A percentile compares a stretch with the other conserved stretches of the same genome.
Evolutionary conservation across 2,888 invertebrate species (phyloP).

Genomic region (Dynastes tityus): DNA sequence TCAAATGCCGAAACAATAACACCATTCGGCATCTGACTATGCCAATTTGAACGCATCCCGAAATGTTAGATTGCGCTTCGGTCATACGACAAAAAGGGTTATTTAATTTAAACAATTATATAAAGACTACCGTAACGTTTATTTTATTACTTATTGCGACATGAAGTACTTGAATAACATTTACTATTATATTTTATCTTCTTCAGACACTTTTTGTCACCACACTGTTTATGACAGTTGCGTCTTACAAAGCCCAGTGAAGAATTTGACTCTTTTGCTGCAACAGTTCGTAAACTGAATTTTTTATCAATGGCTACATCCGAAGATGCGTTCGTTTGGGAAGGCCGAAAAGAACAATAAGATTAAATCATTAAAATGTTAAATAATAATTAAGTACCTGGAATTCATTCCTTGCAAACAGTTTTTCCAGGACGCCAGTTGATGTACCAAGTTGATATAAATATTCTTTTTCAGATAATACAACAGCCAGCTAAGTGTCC

Average conservation of each 20-base stretch:
- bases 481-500: slow-evolving; percentile 15
- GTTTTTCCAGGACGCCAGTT: slow-evolving; percentile 46
- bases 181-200: slow-evolving; percentile 44
- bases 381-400: slow-evolving; percentile 16
- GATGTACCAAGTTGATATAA: slow-evolving; percentile 48
- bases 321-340: not conserved
- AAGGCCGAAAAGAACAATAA: not conserved
- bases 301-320: not conserved
- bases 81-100: not conserved
- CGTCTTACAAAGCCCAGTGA: not conserved
- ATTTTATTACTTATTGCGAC: slow-evolving; percentile 27
- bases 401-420: slow-evolving; percentile 46
- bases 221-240: not conserved
- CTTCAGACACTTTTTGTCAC: not conserved
- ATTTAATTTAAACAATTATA: not conserved
- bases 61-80: not conserved
- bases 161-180: slow-evolving; percentile 32
- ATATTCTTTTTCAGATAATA: slow-evolving; percentile 49
- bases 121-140: not conserved
- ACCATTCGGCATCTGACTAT: too few relatives aligned
- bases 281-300: not conserved
- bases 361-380: not conserved
- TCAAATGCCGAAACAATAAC: too few relatives aligned
- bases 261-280: not conserved
- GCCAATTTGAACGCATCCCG: not conserved